phyloP scores from a whole-genome alignment of 2,797 vertebrate species.

The Rhinoraja longicauda region DNA sequence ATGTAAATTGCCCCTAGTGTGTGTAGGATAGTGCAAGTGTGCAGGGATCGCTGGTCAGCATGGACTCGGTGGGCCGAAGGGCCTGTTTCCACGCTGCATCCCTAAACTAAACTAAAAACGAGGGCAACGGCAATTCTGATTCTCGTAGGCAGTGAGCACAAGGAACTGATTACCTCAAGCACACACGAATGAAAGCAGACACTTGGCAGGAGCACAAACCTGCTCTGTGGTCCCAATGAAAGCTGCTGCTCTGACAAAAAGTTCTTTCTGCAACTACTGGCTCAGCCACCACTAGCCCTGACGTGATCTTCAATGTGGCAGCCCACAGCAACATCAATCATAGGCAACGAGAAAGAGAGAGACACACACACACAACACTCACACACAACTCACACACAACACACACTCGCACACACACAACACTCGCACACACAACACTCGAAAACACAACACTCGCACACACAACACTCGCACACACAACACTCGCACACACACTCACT shows the following conservation, averaged over 20 bases:
- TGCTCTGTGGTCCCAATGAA: background rate
- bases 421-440: no score
- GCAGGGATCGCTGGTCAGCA: no score
- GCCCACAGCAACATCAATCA: background rate
- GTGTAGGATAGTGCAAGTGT: no score
- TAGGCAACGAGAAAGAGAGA: background rate
- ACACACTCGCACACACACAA: no score
- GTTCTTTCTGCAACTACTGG: background rate
- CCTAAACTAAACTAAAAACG: background rate
- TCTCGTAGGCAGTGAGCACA: background rate
- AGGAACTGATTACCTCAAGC: background rate
- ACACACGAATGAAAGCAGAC: background rate
- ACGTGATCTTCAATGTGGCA: background rate
- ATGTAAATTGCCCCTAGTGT: no score
- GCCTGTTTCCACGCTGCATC: no score
- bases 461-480: no score
- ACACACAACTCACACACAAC: no score
- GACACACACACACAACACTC: no score
- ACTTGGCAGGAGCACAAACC: background rate
- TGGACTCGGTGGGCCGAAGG: no score
- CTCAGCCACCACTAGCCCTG: background rate
- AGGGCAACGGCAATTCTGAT: background rate
- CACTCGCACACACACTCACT: no score
- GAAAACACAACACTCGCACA: no score
- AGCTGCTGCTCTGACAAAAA: background rate